phyloP scores from a whole-genome alignment of 2,797 vertebrate genomes.

The Tenualosa thibaudeaui region DNA sequence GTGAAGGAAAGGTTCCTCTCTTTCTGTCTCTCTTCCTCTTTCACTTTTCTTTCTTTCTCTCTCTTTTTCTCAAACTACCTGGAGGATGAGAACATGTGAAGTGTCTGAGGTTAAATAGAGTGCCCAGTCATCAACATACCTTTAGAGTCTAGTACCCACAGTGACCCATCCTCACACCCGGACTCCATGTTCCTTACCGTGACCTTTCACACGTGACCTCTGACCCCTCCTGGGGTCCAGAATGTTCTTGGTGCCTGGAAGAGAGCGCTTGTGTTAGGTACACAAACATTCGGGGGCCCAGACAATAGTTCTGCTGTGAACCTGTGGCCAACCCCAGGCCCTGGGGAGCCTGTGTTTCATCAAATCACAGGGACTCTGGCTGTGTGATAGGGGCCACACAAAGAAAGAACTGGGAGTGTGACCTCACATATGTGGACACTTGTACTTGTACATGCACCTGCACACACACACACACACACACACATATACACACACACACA shows the following conservation, averaged over 20 bases:
- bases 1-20: neutral
- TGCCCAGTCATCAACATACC: neutral
- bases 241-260: neutral
- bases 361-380: constrained; percentile 34
- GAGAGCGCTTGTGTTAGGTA: constrained; percentile 1
- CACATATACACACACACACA: neutral
- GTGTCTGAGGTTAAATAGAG: neutral
- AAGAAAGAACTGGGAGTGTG: constrained; percentile 25
- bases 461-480: neutral
- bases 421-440: neutral
- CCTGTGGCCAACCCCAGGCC: neutral
- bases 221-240: neutral
- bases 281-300: neutral
- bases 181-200: neutral
- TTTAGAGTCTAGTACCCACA: neutral
- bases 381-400: constrained; percentile 38
- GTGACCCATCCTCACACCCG: neutral
- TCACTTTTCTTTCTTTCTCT: neutral
- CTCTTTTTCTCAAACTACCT: neutral
- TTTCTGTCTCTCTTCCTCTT: neutral
- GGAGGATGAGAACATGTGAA: neutral
- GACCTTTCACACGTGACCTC: neutral
- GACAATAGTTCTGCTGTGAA: neutral
- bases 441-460: neutral
- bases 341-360: neutral